Evolutionary conservation across 1,140 invertebrate species (phyloP).

Genomic region (Grapholita molesta): DNA sequence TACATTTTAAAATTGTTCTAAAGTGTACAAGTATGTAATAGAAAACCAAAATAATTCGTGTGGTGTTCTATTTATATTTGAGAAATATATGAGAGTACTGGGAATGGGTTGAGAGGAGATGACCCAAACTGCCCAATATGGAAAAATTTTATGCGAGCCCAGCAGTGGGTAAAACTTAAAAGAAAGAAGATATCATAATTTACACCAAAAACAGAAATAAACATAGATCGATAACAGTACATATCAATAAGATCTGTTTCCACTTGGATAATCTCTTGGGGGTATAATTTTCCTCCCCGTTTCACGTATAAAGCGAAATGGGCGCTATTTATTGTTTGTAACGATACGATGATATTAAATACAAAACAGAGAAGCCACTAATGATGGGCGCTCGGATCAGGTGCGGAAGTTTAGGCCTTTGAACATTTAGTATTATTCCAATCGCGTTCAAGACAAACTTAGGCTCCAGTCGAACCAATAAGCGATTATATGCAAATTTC

Average conservation of each 20-base stretch:
- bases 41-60: too few relatives aligned
- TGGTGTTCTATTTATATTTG: too few relatives aligned
- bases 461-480: background rate
- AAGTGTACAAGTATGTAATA: too few relatives aligned
- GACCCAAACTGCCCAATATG: too few relatives aligned
- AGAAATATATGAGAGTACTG: too few relatives aligned
- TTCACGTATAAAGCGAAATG: background rate
- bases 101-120: too few relatives aligned
- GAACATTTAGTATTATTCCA: background rate
- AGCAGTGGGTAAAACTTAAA: too few relatives aligned
- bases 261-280: background rate
- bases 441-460: background rate
- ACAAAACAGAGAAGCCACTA: slow-evolving; percentile 20
- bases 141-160: too few relatives aligned
- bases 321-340: slow-evolving; percentile 10
- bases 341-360: slow-evolving; percentile 18
- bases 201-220: background rate
- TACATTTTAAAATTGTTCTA: too few relatives aligned
- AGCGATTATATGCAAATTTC: too few relatives aligned
- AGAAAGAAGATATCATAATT: too few relatives aligned
- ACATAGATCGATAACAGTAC: background rate
- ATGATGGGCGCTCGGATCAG: slow-evolving; percentile 17
- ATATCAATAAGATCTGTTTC: background rate
- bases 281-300: background rate
- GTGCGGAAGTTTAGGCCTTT: background rate